phyloP scores from a whole-genome alignment of 2,888 invertebrate species.

The Resseliella maxima region DNA sequence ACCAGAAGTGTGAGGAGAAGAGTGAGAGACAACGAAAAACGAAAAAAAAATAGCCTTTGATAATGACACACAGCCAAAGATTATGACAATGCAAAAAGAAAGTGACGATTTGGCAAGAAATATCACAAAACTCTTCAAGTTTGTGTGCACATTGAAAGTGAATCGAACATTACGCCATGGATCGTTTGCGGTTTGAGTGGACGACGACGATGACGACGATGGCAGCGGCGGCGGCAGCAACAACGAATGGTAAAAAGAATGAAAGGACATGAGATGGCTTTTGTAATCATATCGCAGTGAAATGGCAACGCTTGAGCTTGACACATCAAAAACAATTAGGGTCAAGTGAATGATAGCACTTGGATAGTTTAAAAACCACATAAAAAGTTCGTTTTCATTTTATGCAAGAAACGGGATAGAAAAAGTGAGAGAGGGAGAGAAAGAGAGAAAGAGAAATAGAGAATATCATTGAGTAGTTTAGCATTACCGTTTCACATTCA shows the following conservation, averaged over 20 bases:
- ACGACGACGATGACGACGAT: too few relatives aligned
- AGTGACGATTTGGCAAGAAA: slow-evolving; percentile 43
- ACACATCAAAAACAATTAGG: slow-evolving; percentile 54
- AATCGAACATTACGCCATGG: not conserved
- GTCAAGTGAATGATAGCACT: slow-evolving; percentile 51
- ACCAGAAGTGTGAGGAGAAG: too few relatives aligned
- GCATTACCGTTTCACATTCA: not conserved
- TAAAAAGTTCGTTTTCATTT: slow-evolving; percentile 17
- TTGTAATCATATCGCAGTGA: slow-evolving; percentile 16
- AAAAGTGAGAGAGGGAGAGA: too few relatives aligned
- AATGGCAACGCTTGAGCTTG: slow-evolving; percentile 38
- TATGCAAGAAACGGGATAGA: too few relatives aligned
- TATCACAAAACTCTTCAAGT: not conserved
- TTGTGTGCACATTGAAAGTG: not conserved
- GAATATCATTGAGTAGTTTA: slow-evolving; percentile 35
- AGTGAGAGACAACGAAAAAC: not conserved
- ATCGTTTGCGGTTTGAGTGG: slow-evolving; percentile 21
- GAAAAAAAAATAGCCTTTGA: not conserved
- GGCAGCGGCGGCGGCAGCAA: too few relatives aligned
- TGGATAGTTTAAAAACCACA: slow-evolving; percentile 53
- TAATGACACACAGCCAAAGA: slow-evolving; percentile 18
- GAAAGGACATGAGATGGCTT: not conserved
- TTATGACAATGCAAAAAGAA: slow-evolving; percentile 39
- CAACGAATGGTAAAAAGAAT: not conserved
- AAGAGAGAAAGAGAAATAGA: too few relatives aligned